Evolutionary conservation across 2,113 vertebrate genomes (phyloP).

Genomic region (Eublepharis macularius): DNA sequence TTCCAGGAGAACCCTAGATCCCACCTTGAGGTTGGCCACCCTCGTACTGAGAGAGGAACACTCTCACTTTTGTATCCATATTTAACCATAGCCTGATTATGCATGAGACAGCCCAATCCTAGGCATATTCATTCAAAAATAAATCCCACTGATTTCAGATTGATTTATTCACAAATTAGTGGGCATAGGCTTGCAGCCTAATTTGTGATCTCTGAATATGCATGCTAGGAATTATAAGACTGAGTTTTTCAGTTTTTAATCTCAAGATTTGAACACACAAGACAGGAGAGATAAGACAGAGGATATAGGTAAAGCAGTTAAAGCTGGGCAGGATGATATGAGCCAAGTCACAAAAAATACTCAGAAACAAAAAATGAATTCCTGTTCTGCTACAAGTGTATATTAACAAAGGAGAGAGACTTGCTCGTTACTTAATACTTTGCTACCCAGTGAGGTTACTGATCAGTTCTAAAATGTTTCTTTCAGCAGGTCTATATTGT

Average conservation of each 20-base stretch:
- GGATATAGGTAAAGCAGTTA: neutral
- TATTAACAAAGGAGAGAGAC: fast-evolving
- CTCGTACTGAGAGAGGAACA: no score
- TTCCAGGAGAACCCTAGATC: no score
- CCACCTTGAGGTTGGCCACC: no score
- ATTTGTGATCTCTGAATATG: neutral
- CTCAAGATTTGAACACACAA: neutral
- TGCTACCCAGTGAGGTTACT: neutral
- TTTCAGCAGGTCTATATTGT: neutral
- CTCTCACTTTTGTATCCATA: no score
- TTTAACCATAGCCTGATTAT: no score
- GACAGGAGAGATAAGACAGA: neutral
- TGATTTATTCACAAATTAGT: neutral
- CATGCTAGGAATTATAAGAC: neutral
- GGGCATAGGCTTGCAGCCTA: neutral
- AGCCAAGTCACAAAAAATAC: neutral
- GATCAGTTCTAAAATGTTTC: neutral
- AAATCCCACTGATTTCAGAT: neutral
- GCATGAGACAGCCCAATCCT: neutral
- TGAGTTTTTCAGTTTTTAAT: neutral
- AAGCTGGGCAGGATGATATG: neutral
- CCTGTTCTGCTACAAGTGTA: neutral
- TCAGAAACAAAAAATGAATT: neutral
- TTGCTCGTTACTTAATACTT: fast-evolving
- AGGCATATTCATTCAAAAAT: neutral